Conservation (phyloP, 2,113 vertebrate species). For the Trogon melanurus region DNA sequence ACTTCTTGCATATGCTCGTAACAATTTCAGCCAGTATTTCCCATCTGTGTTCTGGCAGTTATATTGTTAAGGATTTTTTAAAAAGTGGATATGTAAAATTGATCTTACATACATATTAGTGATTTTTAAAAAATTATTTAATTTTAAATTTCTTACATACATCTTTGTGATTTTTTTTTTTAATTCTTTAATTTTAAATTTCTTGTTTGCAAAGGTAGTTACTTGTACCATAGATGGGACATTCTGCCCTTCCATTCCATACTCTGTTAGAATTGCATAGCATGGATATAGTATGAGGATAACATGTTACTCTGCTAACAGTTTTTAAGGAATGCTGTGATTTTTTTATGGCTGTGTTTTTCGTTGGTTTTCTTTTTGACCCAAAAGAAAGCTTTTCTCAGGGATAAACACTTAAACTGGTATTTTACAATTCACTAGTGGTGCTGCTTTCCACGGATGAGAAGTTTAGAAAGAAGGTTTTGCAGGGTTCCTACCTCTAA, state of each 20-base stretch:
- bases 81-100: not conserved
- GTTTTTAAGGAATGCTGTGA: not conserved
- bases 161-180: not conserved
- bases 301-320: not conserved
- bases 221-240: not conserved
- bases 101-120: fast-evolving
- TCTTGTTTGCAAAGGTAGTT: not conserved
- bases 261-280: not conserved
- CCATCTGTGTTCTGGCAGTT: not conserved
- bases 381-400: not conserved
- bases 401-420: not conserved
- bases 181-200: not conserved
- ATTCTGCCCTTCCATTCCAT: not conserved
- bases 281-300: not conserved
- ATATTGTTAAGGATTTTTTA: not conserved
- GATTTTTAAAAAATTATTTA: not conserved
- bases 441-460: not conserved
- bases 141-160: not conserved
- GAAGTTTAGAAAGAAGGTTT: not conserved
- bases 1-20: not conserved
- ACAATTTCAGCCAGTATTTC: not conserved
- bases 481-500: not conserved
- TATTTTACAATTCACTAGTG: not conserved
- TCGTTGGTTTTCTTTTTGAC: not conserved
- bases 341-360: too few relatives aligned